Percentiles rank a stretch among this genome's conserved stretches.
Evolutionary conservation across 2,888 invertebrate genomes (phyloP).

Genomic region (Leptodirus hochenwartii): DNA sequence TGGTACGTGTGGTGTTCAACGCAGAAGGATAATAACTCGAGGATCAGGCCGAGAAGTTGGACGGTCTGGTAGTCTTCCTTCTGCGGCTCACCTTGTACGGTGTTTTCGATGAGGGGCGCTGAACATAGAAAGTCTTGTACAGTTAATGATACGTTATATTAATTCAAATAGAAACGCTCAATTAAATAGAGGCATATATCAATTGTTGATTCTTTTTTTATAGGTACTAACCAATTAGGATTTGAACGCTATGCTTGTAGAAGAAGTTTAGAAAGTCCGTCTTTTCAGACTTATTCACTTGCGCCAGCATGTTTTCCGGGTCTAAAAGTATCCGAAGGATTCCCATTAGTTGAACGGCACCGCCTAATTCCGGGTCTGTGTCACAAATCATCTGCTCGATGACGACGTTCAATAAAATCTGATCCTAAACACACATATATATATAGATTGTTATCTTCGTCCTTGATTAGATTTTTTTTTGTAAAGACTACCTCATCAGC

Average conservation of each 20-base stretch:
- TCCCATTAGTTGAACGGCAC: conserved; percentile 92
- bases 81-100: conserved; percentile 72
- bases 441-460: not conserved
- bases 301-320: conserved; percentile 94
- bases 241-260: conserved; percentile 96
- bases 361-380: conserved; percentile 90
- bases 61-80: conserved; percentile 95
- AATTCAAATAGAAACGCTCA: conserved; percentile 1
- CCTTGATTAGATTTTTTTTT: too few species aligned
- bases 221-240: conserved; percentile 61
- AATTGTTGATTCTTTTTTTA: not conserved
- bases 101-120: conserved; percentile 89
- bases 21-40: conserved; percentile 94
- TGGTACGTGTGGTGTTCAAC: conserved; percentile 99
- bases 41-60: conserved; percentile 81
- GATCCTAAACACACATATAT: conserved; percentile 46
- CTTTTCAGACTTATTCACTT: conserved; percentile 89
- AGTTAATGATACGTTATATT: too few species aligned
- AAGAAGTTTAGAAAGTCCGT: conserved; percentile 97
- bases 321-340: conserved; percentile 84
- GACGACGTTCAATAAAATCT: conserved; percentile 87
- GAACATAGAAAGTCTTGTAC: conserved; percentile 13
- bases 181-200: not conserved
- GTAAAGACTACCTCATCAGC: conserved; percentile 68
- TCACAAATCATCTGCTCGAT: conserved; percentile 98